Base-by-base conservation (phyloP, 1,140 invertebrate species). In the Callitettix versicolor region DNA sequence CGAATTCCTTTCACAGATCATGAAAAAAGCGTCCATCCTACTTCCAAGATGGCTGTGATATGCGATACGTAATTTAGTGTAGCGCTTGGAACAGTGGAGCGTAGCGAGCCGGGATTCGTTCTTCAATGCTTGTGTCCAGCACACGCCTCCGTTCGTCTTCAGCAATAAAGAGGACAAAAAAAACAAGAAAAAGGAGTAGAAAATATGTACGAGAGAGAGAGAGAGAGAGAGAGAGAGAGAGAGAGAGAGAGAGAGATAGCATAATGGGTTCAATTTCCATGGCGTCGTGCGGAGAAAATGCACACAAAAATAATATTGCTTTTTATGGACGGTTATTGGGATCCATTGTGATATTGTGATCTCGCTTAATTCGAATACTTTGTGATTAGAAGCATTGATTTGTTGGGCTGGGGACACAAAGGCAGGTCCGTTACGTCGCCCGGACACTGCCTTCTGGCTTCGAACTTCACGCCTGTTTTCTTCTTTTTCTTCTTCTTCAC, bases 141-240 rank as follows among this genome's bases (percentile, higher is more conserved):
- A 6, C 36, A 42, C 24, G 17, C 53, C 48, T 47, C n/a, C 38
- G 21, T 24, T 36, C 49, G 51, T 20, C 53, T 30, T 30, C 26
- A 30, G 26, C 26, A 30, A n/a, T n/a, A n/a, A n/a, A n/a, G n/a
- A n/a, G n/a, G 26, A 55, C 38, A 48, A 20, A 43, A 33, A 14
- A 48, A 36, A n/a, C 11, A 44, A 33, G 44, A 41, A 43, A 53
- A 46, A 53, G 49, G 42, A 36, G 52, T 30, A 58, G 20, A 55
- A 46, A 55, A 38, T 55, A 48, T 34, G 48, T 24, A 1, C 33
- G 20, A 26, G 48, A 34, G 43, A 53, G 48, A 36, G 51, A n/a
- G 47, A 49, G 17, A 43, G 58, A 54, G 48, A 33, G 50, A 58
- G 18, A 53, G 51, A 53, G 41, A 58, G 47, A 43, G 47, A 30